Conservation (phyloP, 2,888 invertebrate genomes). For the Tenthredo notha region DNA sequence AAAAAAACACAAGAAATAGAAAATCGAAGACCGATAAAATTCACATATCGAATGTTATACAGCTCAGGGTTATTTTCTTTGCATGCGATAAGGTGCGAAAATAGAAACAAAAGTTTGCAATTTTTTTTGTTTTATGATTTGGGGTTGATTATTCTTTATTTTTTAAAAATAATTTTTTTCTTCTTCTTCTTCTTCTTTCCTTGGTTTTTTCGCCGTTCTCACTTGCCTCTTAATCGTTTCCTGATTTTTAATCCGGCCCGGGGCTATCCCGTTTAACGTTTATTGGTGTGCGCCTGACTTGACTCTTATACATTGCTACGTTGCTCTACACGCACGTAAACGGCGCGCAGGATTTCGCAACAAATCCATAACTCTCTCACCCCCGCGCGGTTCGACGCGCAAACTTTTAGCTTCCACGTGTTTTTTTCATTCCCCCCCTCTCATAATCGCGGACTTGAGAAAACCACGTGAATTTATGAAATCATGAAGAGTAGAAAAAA, state of each 20-base stretch:
- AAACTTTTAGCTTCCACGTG: constrained; percentile 31
- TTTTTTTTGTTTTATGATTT: no score
- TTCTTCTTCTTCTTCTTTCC: constrained; percentile 55
- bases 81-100: no score
- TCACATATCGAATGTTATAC: no score
- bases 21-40: no score
- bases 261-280: constrained; percentile 33
- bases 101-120: no score
- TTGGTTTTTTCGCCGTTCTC: neutral
- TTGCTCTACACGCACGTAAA: constrained; percentile 4
- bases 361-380: constrained; percentile 48
- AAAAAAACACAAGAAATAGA: no score
- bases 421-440: constrained; percentile 15
- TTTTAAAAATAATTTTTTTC: neutral
- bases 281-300: neutral
- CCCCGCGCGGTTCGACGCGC: constrained; percentile 28
- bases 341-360: constrained; percentile 41
- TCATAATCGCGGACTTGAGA: constrained; percentile 38
- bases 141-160: no score
- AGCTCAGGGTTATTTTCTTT: no score
- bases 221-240: neutral
- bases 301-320: neutral
- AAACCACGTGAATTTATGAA: neutral
- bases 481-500: neutral
- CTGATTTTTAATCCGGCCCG: constrained; percentile 39